Base-by-base conservation (phyloP, 2,797 vertebrate genomes). In the Pseudochaenichthys georgianus region DNA sequence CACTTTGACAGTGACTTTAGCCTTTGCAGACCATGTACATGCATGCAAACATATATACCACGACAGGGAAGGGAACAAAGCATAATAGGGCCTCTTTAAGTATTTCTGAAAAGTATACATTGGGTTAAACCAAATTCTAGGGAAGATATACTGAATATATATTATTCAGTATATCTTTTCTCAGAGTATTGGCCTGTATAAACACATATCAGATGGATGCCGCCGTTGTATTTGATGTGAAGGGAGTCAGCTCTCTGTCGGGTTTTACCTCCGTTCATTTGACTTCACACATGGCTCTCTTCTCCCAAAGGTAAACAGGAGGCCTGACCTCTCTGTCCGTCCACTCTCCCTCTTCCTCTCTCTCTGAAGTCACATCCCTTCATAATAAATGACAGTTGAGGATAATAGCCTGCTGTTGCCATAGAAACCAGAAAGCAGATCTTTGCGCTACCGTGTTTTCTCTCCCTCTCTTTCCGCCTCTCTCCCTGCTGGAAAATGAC, bases 341-440 rank as follows among this genome's bases (percentile, higher is more conserved):
- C 47, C 62, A 38, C 61, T 42, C 31, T 43, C 62, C 42, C 17
- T 17, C 43, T 63, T 28, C 12, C 59, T 54, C 38, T 21, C 50
- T 71, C 42, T 7, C 75, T 78, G 51, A 95, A 95, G 95, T 95
- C 94, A 92, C 94, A 95, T 96, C 95, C 93, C 93, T 94, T 95
- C 95, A 94, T 96, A 94, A 96, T 95, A 96, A 97, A 96, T 96
- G 96, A 96, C 94, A 95, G 95, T 95, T 94, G 95, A 94, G 93
- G 94, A 95, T 96, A 96, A 97, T 95, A 94, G 95, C 92, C 95
- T 93, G 86, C 86, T 91, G 96, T 98, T 96, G 62, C 96, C 94
- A 96, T 96, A 92, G 96, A 94, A 96, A 98, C 97, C 93, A 94
- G 94, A 96, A 95, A 95, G 95, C 94, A 95, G 94, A 94, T 93